These are phyloP conservation scores for Zaprionus africanus DNA, from an alignment of 1,140 invertebrate species.

Conservation along the genomic window DNA sequence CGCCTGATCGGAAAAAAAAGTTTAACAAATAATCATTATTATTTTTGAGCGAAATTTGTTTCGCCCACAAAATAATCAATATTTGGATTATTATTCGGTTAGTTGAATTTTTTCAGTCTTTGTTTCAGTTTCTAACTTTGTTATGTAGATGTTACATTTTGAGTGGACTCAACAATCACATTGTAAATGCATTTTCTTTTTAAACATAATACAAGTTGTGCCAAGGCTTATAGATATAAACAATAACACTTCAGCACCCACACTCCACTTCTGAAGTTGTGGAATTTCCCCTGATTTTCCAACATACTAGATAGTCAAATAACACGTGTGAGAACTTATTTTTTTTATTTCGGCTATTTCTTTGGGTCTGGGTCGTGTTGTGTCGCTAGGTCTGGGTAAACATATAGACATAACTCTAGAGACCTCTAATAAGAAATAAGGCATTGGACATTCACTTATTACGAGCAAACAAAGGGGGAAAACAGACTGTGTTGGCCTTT, in stretches of 20 bases:
- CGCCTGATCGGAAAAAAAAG: no score
- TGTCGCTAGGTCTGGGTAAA: slow-evolving; percentile 5
- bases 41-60: no score
- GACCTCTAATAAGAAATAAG: slow-evolving; percentile 42
- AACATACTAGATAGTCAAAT: background rate
- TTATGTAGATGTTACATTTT: no score
- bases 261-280: background rate
- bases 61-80: no score
- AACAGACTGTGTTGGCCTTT: slow-evolving; percentile 50
- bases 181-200: no score
- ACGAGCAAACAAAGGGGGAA: slow-evolving; percentile 45
- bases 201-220: slow-evolving; percentile 59
- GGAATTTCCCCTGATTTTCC: background rate
- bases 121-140: no score
- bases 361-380: background rate
- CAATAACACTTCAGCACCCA: background rate
- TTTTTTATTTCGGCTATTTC: background rate
- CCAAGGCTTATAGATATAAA: slow-evolving; percentile 40
- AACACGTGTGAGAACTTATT: background rate
- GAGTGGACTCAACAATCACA: no score
- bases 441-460: slow-evolving; percentile 39
- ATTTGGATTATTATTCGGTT: no score
- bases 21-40: no score
- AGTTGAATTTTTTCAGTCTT: no score
- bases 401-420: slow-evolving; percentile 18